Base-by-base conservation (phyloP, 2,797 vertebrate genomes). In the Enteromius mattozi region DNA sequence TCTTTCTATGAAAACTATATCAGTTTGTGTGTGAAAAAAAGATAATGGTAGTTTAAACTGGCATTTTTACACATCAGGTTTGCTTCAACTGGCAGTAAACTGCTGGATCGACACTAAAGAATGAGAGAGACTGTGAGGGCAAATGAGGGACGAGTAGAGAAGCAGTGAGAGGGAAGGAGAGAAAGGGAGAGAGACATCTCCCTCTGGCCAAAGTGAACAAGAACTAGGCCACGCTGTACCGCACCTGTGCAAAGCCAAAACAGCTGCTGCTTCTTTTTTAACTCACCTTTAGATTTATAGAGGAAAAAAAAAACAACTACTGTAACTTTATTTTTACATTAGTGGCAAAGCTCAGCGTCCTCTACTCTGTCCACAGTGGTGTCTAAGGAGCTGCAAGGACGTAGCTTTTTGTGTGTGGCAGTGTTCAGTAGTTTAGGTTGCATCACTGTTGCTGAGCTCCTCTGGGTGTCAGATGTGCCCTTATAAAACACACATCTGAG, bases 241-340 rank as follows among this genome's bases (percentile, higher is more conserved):
- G 30, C 86, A 89, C 84, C 88, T 89, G 86, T 85, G 86, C 82
- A 82, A 87, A 70, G 69, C 54, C 69, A 45, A 82, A 82, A 86
- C 81, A 86, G 85, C 82, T 84, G 87, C 81, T 83, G 51, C 76
- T 79, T 37, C 66, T 72, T 84, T 79, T 78, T 72, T 27, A 79
- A 37, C 42, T 79, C 68, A 84, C 76, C 76, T 84, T 79, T 84
- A 78, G 76, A 83, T 84, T 78, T 78, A 84, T n/a, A 33, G 66
- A 13, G 24, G 17, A 6, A 0, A 40, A 30, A 71, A 47, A 49
- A 54, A 80, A 80, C 21, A 54, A 17, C 35, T 59, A 66, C 80
- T 45, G 13, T 83, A 78, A 70, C 65, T 70, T 77, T 82, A 65
- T 78, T 70, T 68, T 45, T 42, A 78, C 61, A 59, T 68, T 45